phyloP scores from a whole-genome alignment of 2,113 vertebrate species.

The Cyprinodon brontotheroides region DNA sequence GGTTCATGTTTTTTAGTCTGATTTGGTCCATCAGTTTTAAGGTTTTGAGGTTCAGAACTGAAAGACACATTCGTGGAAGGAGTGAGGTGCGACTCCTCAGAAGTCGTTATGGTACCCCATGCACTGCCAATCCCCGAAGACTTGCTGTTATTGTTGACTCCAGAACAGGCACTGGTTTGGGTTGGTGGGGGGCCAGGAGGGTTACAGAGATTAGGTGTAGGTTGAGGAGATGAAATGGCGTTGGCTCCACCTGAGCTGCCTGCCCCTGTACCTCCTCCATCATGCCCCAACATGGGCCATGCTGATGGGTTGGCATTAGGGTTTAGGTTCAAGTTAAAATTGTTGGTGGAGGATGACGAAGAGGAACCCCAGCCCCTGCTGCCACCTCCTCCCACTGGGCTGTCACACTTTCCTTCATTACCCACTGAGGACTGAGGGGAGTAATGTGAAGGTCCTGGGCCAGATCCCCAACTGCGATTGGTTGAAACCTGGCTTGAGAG shows the following conservation, averaged over 20 bases:
- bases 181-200: constrained; percentile 84
- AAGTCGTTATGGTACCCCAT: constrained; percentile 91
- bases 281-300: constrained; percentile 97
- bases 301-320: constrained; percentile 98
- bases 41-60: constrained; percentile 99
- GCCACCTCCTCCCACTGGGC: constrained; percentile 84
- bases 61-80: constrained; percentile 97
- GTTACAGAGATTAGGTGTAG: constrained; percentile 89
- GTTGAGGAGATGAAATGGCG: constrained; percentile 77
- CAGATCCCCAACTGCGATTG: constrained; percentile 87
- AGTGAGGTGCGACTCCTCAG: constrained; percentile 90
- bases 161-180: constrained; percentile 82
- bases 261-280: constrained; percentile 88
- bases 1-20: constrained; percentile 87
- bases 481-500: constrained; percentile 79
- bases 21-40: constrained; percentile 99
- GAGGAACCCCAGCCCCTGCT: constrained; percentile 91
- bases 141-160: constrained; percentile 89
- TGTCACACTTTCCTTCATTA: constrained; percentile 90
- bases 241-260: constrained; percentile 81
- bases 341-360: constrained; percentile 72
- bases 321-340: constrained; percentile 98
- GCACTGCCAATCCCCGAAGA: constrained; percentile 83
- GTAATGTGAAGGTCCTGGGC: constrained; percentile 86
- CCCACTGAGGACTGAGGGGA: constrained; percentile 78